Evolutionary conservation across 1,140 invertebrate genomes (phyloP).

Genomic region (Nebria ingens): DNA sequence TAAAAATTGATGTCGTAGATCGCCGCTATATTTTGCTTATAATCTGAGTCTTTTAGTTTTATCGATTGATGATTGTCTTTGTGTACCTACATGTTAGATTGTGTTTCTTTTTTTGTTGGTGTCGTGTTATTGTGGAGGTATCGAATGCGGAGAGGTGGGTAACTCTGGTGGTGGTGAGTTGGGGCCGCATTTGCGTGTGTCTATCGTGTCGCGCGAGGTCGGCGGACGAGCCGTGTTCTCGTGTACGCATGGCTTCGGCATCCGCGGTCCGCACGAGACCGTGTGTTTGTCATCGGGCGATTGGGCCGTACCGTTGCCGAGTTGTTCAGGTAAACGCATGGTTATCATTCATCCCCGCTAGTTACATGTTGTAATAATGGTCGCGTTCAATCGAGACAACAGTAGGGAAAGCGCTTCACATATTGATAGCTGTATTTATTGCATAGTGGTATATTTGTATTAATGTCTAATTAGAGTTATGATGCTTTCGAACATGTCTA

Average conservation of each 20-base stretch:
- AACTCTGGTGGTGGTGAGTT: constrained; percentile 27
- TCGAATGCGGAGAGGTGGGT: constrained; percentile 63
- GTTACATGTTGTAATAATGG: too few species aligned
- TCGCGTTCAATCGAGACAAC: too few species aligned
- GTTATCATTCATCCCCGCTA: too few species aligned
- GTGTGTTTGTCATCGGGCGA: constrained; percentile 66
- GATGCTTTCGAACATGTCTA: too few species aligned
- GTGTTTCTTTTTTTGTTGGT: background rate
- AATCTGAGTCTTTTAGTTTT: too few species aligned
- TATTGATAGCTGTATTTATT: too few species aligned
- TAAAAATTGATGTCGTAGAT: too few species aligned
- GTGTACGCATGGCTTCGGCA: constrained; percentile 65
- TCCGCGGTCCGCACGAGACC: constrained; percentile 61
- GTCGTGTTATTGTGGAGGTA: constrained; percentile 35
- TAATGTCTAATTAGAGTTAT: too few species aligned
- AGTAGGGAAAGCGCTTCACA: too few species aligned
- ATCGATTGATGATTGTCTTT: too few species aligned
- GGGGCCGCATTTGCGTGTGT: constrained; percentile 49
- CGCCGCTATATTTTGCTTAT: too few species aligned
- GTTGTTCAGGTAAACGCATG: constrained; percentile 62
- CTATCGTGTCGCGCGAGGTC: constrained; percentile 60
- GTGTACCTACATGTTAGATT: background rate
- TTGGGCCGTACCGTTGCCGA: constrained; percentile 65
- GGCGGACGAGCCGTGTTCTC: constrained; percentile 68
- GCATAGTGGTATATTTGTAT: too few species aligned